Base-by-base conservation (phyloP, 2,888 invertebrate genomes). In the Lucinisca nassula region DNA sequence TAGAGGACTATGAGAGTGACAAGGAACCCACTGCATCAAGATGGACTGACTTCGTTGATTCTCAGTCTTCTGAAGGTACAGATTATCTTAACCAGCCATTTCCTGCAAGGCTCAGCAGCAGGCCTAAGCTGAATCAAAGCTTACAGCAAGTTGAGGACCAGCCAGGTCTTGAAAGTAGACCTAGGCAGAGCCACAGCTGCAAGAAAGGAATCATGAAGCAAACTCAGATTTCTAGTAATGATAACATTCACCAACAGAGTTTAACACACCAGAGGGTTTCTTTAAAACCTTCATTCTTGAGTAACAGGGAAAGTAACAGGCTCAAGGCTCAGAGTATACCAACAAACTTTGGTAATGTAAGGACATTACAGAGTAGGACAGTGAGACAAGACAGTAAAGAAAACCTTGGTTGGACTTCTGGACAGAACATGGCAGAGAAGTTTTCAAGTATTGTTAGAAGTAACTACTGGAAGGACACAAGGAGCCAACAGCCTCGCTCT, bases 11-110 rank as follows among this genome's bases (percentile, higher is more conserved):
- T 67, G 79, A 84, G 1, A 70, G 73, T 74, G 74, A 79, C 45
- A 45, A 32, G 6, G 84, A n/a, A 10, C 37, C 24, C 0, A 67
- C n/a, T n/a, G 35, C 1, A 14, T 84, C 89, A 40, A 89, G 82
- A 51, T 89, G 89, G 89, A 79, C 79, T 14, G 72, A 78, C 21
- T 89, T 40, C 49, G 86, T 86, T 72, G 85, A 84, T 45, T 86
- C 89, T 17, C 89, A 89, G 35, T 89, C 89, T 8, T 89, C 89
- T 24, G 81, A 84, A 12, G 86, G 79, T n/a, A 89, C 86, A 73
- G 89, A 89, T 24, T 82, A 73, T 30, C 58, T 86, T 1, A 79
- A 82, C 30, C 58, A 38, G 37, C 80, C 82, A 51, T 76, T 84
- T 74, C 86, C 86, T 17, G 73, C 70, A 21, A 70, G 37, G 51